Percentiles rank a stretch among this genome's conserved stretches.
Conservation (phyloP, 1,140 invertebrate species). For the Aphaenogaster ashmeadi region DNA sequence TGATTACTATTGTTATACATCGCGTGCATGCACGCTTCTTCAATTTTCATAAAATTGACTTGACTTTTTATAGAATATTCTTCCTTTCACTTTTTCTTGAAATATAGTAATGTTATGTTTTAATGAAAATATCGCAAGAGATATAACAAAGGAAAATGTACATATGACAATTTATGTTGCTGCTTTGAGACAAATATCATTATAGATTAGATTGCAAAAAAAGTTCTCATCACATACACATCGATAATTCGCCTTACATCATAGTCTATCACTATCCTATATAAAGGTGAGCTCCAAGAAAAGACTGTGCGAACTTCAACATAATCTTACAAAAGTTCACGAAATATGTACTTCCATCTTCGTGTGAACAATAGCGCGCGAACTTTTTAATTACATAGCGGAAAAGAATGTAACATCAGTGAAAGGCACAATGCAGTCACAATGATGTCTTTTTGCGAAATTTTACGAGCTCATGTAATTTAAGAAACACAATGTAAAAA, state of each 20-base stretch:
- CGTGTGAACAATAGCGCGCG: slow-evolving; percentile 43
- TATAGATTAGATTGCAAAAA: neutral
- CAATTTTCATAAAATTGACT: slow-evolving; percentile 45
- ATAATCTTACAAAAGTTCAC: slow-evolving; percentile 48
- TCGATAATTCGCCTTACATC: slow-evolving; percentile 9
- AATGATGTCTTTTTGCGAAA: slow-evolving; percentile 41
- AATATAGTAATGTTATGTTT: neutral
- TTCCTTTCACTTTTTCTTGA: slow-evolving; percentile 54
- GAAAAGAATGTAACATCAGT: slow-evolving; percentile 57
- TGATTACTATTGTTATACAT: slow-evolving; percentile 51
- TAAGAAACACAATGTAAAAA: slow-evolving; percentile 32
- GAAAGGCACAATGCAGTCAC: slow-evolving; percentile 38
- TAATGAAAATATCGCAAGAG: neutral
- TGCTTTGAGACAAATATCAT: slow-evolving; percentile 15
- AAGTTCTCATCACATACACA: neutral
- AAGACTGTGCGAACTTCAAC: slow-evolving; percentile 21
- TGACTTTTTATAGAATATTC: slow-evolving; percentile 45
- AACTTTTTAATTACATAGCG: slow-evolving; percentile 62
- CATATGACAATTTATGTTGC: neutral
- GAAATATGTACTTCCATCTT: slow-evolving; percentile 41
- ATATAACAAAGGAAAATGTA: neutral
- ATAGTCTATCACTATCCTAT: neutral
- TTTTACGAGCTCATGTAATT: slow-evolving; percentile 43
- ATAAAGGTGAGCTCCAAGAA: neutral
- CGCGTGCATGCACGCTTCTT: slow-evolving; percentile 27